A percentile compares a stretch with the other conserved stretches of the same genome.
phyloP scores from a whole-genome alignment of 2,113 vertebrate species.

The Cinclus mexicanus region DNA sequence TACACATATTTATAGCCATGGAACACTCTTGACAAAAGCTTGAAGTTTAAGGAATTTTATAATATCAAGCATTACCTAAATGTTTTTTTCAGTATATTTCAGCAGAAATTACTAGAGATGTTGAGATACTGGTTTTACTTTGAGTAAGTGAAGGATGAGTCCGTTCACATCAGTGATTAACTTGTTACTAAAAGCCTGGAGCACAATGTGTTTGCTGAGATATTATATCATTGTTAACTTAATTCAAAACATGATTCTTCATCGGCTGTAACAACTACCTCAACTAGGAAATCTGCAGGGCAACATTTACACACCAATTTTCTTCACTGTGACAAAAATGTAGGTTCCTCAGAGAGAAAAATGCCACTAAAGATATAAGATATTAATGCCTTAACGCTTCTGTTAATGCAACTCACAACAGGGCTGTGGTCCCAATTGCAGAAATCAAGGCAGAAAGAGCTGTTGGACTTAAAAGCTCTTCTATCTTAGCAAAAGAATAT shows the following conservation, averaged over 20 bases:
- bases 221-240: not conserved
- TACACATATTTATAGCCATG: not conserved
- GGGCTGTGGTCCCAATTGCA: not conserved
- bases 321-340: not conserved
- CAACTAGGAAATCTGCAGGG: not conserved
- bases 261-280: not conserved
- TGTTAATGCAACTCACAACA: not conserved
- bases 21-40: not conserved
- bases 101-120: not conserved
- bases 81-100: not conserved
- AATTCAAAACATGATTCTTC: not conserved
- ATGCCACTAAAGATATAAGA: not conserved
- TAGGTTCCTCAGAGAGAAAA: not conserved
- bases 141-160: not conserved
- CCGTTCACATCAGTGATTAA: not conserved
- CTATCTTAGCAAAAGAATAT: not conserved
- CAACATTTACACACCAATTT: not conserved
- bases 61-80: not conserved
- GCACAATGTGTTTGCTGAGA: not conserved
- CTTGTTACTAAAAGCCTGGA: not conserved
- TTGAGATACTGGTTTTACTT: not conserved
- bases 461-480: not conserved
- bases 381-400: not conserved
- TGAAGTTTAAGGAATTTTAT: not conserved
- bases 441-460: not conserved